Evolutionary conservation across 2,888 invertebrate species (phyloP), one percentile per base, ranked within the genome.

Genomic region (Pammene aurita): DNA sequence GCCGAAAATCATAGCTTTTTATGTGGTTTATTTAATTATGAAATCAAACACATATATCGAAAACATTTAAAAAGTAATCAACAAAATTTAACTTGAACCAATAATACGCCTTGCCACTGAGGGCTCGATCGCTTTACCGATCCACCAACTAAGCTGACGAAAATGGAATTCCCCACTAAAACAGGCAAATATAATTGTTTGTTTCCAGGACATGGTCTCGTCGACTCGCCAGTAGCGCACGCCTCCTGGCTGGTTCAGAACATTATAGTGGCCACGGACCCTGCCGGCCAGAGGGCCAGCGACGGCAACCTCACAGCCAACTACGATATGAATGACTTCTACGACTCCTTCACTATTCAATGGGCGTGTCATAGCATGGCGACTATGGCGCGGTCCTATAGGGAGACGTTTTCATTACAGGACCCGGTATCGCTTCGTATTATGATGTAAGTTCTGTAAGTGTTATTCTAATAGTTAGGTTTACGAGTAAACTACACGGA

Each of bases 261-360:
- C 35, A 26, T 97, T 84, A 96, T 96, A 84, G 92, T 85, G 87
- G 94, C 57, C 72, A 95, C 80, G 95, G 95, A 79, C 88, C 95
- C 79, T 85, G 66, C 1, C 74, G 82, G 60, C 0, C 82, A 84
- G 13, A 74, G 84, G 0, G 79, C 88, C 2, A 6, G 38, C 14
- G 78, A 84, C 0, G 95, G 95, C 6, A 94, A 94, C 2, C 81
- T 95, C 0, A 10, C 38, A 1, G 42, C n/a, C 16, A 16, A 35
- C 7, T 95, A 86, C 78, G 90, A 93, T 0, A 78, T 95, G 69
- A 94, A 95, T 71, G 94, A 95, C 71, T 83, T 96, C 44, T 83
- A 96, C 38, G 96, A 96, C 74, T 95, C 96, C 73, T 81, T 96
- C 1, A 96, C 96, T 95, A 85, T 96, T 35, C 96, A 96, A 79